Percentiles rank a stretch among this genome's conserved stretches.
phyloP scores from a whole-genome alignment of 2,113 vertebrate genomes.

The Saguinus imperator region DNA sequence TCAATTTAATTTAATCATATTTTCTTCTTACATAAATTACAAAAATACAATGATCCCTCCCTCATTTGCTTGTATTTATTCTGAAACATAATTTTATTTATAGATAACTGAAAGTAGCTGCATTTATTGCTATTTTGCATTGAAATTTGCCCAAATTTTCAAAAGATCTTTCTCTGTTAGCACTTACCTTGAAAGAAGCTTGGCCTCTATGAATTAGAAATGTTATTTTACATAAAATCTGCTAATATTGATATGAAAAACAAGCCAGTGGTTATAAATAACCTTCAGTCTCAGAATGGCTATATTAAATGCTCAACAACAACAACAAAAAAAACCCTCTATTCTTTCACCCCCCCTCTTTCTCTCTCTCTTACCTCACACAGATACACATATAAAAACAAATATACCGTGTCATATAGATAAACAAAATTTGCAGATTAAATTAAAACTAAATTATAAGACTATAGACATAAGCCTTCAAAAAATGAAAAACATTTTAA shows the following conservation, averaged over 20 bases:
- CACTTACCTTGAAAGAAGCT: conserved; percentile 9
- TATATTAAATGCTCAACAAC: background rate
- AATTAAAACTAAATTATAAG: background rate
- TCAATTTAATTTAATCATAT: conserved; percentile 32
- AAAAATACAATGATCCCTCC: conserved; percentile 24
- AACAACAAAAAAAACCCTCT: background rate
- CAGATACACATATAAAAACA: background rate
- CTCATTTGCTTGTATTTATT: background rate
- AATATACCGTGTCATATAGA: background rate
- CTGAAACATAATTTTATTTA: conserved; percentile 42
- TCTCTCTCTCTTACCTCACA: background rate
- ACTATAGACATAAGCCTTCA: background rate
- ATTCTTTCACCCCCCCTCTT: background rate
- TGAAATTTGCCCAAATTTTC: conserved; percentile 11
- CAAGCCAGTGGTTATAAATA: background rate
- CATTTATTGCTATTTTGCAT: background rate
- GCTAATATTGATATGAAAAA: background rate
- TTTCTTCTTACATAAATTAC: conserved; percentile 45
- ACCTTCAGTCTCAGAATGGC: background rate
- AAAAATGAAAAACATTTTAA: conserved; percentile 6
- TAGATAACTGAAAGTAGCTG: background rate
- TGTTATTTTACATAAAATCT: background rate
- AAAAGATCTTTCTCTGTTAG: conserved; percentile 9
- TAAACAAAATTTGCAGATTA: background rate
- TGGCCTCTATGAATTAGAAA: conserved; percentile 22